Evolutionary conservation across 2,797 vertebrate genomes (phyloP).

Genomic region (Strix occidentalis): DNA sequence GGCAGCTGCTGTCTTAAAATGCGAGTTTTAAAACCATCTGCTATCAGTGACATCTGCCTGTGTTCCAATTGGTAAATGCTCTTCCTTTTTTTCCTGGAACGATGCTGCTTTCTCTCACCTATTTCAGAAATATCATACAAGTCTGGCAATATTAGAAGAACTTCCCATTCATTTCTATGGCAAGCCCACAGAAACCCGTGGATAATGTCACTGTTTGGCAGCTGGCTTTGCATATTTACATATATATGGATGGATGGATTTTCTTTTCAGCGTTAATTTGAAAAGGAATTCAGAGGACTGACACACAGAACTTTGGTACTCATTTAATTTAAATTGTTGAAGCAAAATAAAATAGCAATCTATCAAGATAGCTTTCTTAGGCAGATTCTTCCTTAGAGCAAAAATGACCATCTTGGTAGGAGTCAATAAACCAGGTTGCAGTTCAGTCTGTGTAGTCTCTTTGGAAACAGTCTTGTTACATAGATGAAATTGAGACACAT

Average conservation of each 20-base stretch:
- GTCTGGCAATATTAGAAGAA: neutral
- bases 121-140: conserved; percentile 26
- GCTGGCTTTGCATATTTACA: conserved; percentile 43
- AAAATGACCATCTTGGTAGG: neutral
- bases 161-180: conserved; percentile 1
- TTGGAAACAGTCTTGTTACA: neutral
- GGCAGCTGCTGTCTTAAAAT: conserved; percentile 35
- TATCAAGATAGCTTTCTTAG: neutral
- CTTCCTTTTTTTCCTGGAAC: neutral
- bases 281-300: conserved; percentile 38
- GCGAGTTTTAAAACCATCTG: conserved; percentile 15
- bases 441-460: neutral
- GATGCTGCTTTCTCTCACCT: conserved; percentile 28
- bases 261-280: conserved; percentile 53
- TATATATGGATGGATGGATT: conserved; percentile 28
- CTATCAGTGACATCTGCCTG: neutral
- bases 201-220: conserved; percentile 39
- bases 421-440: neutral
- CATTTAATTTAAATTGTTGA: conserved; percentile 15
- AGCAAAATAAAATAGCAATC: conserved; percentile 19
- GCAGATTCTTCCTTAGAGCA: neutral
- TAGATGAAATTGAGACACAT: neutral
- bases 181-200: neutral
- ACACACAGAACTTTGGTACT: neutral
- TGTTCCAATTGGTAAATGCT: conserved; percentile 16